phyloP scores from a whole-genome alignment of 2,113 vertebrate genomes.

The Cyanistes caeruleus region DNA sequence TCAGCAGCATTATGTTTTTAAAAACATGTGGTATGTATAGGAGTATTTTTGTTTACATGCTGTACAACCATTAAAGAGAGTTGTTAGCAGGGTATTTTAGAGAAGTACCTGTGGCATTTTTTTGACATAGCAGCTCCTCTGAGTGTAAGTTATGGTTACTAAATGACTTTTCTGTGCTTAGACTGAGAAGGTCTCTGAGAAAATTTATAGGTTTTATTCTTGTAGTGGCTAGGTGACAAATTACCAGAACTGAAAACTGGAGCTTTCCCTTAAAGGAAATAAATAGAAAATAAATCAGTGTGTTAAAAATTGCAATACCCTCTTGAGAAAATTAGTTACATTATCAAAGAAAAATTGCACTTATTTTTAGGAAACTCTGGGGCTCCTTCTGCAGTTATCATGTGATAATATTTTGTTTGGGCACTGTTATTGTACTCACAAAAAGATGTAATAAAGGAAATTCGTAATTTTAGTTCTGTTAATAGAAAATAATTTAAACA shows the following conservation, averaged over 20 bases:
- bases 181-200: not conserved
- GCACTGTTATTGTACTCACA: not conserved
- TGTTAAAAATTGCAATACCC: slow-evolving; percentile 6
- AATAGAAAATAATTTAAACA: not conserved
- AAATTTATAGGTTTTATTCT: slow-evolving; percentile 40
- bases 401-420: not conserved
- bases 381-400: not conserved
- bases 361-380: not conserved
- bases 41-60: not conserved
- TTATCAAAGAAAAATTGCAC: not conserved
- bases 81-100: not conserved
- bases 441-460: not conserved
- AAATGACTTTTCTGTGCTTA: not conserved
- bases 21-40: not conserved
- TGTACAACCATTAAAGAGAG: not conserved
- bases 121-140: not conserved
- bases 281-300: slow-evolving; percentile 35
- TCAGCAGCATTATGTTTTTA: not conserved
- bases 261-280: not conserved
- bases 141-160: not conserved
- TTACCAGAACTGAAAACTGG: not conserved
- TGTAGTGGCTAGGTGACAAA: slow-evolving; percentile 21
- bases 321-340: slow-evolving; percentile 26
- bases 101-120: not conserved
- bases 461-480: not conserved